Conservation (phyloP, 2,888 invertebrate genomes). For the Cephus pulcher region DNA sequence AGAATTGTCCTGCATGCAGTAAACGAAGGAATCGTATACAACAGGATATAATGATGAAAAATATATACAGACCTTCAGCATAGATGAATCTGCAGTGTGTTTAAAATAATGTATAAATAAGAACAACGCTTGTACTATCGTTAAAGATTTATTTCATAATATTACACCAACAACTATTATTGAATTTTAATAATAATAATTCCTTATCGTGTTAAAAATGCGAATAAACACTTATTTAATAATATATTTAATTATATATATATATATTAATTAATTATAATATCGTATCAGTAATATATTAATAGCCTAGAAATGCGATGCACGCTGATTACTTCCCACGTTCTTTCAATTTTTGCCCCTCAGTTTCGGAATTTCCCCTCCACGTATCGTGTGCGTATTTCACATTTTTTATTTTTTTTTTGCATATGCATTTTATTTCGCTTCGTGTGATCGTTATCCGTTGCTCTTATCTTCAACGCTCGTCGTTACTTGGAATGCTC, state of each 20-base stretch:
- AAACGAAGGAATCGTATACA: neutral
- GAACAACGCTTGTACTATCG: constrained; percentile 39
- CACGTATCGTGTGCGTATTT: neutral
- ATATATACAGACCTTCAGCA: neutral
- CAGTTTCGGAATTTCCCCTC: constrained; percentile 11
- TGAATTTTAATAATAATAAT: constrained; percentile 63
- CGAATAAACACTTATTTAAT: constrained; percentile 64
- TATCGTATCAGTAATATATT: constrained; percentile 59
- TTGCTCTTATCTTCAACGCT: constrained; percentile 1
- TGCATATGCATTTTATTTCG: neutral
- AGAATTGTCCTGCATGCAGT: neutral
- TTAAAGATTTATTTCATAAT: constrained; percentile 66
- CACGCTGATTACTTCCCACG: constrained; percentile 36
- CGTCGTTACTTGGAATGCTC: constrained; percentile 49
- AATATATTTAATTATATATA: constrained; percentile 45
- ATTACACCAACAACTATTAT: constrained; percentile 67
- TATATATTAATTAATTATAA: constrained; percentile 60
- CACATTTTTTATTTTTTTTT: constrained; percentile 15
- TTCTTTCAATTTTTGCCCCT: constrained; percentile 13
- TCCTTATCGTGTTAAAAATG: constrained; percentile 64
- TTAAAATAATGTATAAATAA: neutral
- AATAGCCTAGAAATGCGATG: constrained; percentile 61
- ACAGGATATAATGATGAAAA: neutral
- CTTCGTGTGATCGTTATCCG: neutral
- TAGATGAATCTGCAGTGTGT: neutral